Evolutionary conservation across 2,113 vertebrate species (phyloP).

Genomic region (Cololabis saira): DNA sequence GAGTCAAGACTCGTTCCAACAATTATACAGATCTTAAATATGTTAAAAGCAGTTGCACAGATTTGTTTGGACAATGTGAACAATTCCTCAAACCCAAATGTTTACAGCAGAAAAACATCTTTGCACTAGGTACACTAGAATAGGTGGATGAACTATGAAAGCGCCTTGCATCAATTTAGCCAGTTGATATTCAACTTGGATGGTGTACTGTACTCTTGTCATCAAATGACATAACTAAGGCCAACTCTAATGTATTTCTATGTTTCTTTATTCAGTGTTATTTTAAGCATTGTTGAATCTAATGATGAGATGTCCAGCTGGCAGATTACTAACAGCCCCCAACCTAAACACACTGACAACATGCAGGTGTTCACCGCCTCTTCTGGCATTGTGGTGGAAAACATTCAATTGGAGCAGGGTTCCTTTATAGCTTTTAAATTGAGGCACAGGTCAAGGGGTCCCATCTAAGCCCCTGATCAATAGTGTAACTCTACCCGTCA

Average conservation of each 20-base stretch:
- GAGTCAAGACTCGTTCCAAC: slow-evolving; percentile 77
- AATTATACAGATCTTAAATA: slow-evolving; percentile 79
- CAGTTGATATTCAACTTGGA: slow-evolving; percentile 75
- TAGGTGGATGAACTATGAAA: slow-evolving; percentile 73
- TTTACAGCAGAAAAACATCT: slow-evolving; percentile 82
- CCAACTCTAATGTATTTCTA: slow-evolving; percentile 76
- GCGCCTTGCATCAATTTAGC: slow-evolving; percentile 78
- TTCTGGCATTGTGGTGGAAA: slow-evolving; percentile 82
- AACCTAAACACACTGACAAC: slow-evolving; percentile 87
- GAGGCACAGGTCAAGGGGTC: slow-evolving; percentile 82
- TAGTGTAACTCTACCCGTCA: slow-evolving; percentile 67
- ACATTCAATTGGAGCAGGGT: slow-evolving; percentile 84
- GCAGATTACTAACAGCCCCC: slow-evolving; percentile 72
- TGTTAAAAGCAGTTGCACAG: slow-evolving; percentile 76
- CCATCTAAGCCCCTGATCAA: slow-evolving; percentile 81
- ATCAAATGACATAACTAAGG: slow-evolving; percentile 76
- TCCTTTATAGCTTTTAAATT: slow-evolving; percentile 83
- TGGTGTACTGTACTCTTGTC: slow-evolving; percentile 64
- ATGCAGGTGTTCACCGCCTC: slow-evolving; percentile 86
- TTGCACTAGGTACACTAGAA: slow-evolving; percentile 68
- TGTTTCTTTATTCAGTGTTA: slow-evolving; percentile 75
- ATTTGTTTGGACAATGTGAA: slow-evolving; percentile 84
- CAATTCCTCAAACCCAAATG: slow-evolving; percentile 79
- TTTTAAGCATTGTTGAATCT: slow-evolving; percentile 74
- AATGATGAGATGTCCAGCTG: slow-evolving; percentile 79